Conservation (phyloP, 2,888 invertebrate genomes). For the Polymixis flavicincta region DNA sequence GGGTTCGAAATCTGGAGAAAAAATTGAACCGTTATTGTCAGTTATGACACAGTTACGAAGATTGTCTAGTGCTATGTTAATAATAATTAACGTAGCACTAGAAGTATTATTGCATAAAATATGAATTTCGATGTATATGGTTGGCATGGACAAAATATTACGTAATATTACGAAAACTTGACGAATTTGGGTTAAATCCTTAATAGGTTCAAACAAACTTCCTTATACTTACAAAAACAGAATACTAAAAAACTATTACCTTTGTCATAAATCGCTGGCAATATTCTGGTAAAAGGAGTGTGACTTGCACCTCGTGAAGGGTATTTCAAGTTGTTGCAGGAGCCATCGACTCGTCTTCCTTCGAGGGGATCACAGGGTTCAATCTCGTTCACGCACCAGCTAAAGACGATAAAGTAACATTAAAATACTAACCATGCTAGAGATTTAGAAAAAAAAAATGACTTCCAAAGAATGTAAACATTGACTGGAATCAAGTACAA, state of each 20-base stretch:
- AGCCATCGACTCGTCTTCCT: constrained; percentile 79
- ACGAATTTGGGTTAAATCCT: too few relatives aligned
- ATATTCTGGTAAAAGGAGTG: constrained; percentile 75
- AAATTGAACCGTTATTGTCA: neutral
- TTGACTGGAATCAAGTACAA: neutral
- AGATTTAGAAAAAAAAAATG: neutral
- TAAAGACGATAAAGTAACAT: constrained; percentile 33
- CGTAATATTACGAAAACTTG: neutral
- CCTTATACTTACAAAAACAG: neutral
- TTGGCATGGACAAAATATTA: neutral
- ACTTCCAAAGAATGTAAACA: neutral
- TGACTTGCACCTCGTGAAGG: constrained; percentile 76
- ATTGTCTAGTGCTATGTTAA: neutral
- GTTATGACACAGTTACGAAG: neutral
- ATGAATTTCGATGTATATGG: neutral
- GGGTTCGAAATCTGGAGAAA: constrained; percentile 64
- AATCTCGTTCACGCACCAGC: constrained; percentile 80
- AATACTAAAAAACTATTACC: constrained; percentile 62
- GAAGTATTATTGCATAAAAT: neutral
- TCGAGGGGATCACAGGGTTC: constrained; percentile 77
- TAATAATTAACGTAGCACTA: too few relatives aligned
- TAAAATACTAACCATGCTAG: neutral
- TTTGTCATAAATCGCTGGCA: constrained; percentile 75
- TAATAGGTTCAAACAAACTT: neutral
- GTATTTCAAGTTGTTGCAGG: constrained; percentile 79